Evolutionary conservation across 1,140 invertebrate genomes (phyloP), one percentile per base, ranked within the genome.

Genomic region (Drosophila guanche): DNA sequence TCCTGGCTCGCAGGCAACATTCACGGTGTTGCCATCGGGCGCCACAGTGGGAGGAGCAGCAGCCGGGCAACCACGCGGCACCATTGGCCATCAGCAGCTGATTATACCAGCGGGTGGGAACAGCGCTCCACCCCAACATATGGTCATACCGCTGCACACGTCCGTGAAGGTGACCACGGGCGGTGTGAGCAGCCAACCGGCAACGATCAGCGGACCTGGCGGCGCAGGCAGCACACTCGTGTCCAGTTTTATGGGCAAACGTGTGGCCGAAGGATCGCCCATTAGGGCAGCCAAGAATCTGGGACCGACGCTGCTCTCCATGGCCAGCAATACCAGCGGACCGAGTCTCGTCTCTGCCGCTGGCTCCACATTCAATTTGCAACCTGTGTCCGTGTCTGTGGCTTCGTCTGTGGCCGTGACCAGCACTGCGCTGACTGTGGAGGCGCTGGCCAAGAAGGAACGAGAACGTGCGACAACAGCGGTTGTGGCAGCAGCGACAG

Each of bases 231-330:
- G 43, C n/a, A 46, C 80, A 0, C 56, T 89, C 3, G 81, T 90
- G 2, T 61, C 88, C 5, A 90, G 43, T 41, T 91, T 91, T n/a
- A 79, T 91, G 76, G 81, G 90, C 12, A 91, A 91, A 58, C 88
- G 90, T 2, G 90, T 91, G 63, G 72, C 74, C 0, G 90, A 91
- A 7, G 90, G 84, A 92, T 93, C 92, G 95, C 96, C 95, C 94
- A 96, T 80, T 33, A 79, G 91, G 8, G 92, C 91, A 3, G 93
- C 92, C 6, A 94, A 94, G 67, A 94, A 94, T 89, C 88, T 94
- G 58, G 92, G 92, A 29, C 94, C 94, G 16, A 92, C 94, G 16
- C 72, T 95, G 12, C 90, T 93, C 1, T 90, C 93, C 14, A 90
- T 94, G 76, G 73, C 67, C 20, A 73, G 67, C 48, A 75, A 74